These are phyloP conservation scores for Cebidichthys violaceus DNA, from an alignment of 2,113 vertebrate genomes.

Conservation along the genomic window DNA sequence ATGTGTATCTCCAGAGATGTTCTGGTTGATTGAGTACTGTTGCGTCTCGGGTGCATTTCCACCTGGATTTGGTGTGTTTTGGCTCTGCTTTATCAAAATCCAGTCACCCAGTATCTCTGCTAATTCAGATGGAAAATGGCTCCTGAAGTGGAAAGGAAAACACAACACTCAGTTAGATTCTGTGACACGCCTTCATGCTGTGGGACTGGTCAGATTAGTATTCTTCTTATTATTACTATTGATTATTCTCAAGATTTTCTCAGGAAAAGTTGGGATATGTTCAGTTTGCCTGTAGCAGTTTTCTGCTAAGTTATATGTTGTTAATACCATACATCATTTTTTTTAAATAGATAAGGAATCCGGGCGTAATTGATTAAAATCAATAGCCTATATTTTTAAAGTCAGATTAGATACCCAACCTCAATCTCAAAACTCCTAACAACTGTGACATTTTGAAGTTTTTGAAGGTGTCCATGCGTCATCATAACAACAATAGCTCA, in stretches of 20 bases:
- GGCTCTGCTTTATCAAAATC: conserved; percentile 22
- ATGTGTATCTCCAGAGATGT: background rate
- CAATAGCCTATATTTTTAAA: background rate
- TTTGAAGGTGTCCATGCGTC: background rate
- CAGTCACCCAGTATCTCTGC: conserved; percentile 18
- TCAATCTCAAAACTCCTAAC: background rate
- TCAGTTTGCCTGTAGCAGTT: background rate
- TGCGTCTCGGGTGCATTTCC: conserved; percentile 33
- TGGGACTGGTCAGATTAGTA: conserved; percentile 8
- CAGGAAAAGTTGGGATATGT: background rate
- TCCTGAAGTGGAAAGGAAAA: conserved; percentile 17
- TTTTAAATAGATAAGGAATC: background rate
- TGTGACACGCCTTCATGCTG: background rate
- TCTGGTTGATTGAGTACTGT: conserved; percentile 25
- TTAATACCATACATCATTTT: background rate
- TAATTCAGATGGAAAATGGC: conserved; percentile 40
- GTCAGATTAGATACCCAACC: background rate
- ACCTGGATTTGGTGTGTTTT: conserved; percentile 17
- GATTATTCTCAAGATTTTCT: background rate
- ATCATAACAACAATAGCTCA: conserved; percentile 2
- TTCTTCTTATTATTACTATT: background rate
- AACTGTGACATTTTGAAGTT: background rate
- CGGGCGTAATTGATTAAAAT: background rate
- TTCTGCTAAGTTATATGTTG: background rate
- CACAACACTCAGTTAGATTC: background rate